Base-by-base conservation (phyloP, 2,888 invertebrate species). In the Atethmia centrago region DNA sequence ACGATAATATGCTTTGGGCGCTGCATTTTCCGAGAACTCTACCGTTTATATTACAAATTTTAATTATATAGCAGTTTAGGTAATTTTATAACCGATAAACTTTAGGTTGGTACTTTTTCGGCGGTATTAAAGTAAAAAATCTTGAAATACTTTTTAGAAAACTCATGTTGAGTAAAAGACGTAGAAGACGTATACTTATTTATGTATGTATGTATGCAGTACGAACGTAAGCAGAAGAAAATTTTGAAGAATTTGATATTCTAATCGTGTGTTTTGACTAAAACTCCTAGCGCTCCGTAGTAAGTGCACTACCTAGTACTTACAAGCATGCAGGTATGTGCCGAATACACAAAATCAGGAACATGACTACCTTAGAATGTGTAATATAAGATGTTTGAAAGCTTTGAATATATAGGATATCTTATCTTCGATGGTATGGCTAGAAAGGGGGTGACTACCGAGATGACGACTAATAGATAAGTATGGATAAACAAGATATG, bases 241-340 rank as follows among this genome's bases (percentile, higher is more conserved):
- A 74, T 74, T 58, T 61, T 64, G 31, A 76, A 64, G 64, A 47
- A 77, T 67, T 77, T 77, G 72, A 42, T 64, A 80, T 80, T 80
- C 80, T 71, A 82, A 72, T 78, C 82, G 58, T 47, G 82, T 81
- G 64, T 67, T 71, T 64, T 75, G 58, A 55, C 81, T 79, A 72
- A 82, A 80, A 80, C 82, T 68, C 59, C 49, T n/a, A 47, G 80
- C 67, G 67, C 64, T 61, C 21, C n/a, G 45, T 28, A 25, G 64
- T 68, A 72, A 82, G 72, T 78, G 82, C 82, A 65, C 69, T 55
- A 56, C 31, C 63, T 63, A 25, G 68, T 82, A 49, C 72, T 77
- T 78, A 58, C 42, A 77, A 72, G 65, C 61, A 53, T 47, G 14
- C 58, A 68, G 14, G 25, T 51, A 45, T 65, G 78, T 68, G 5